Evolutionary conservation across 2,888 invertebrate species (phyloP), one percentile per base, ranked within the genome.

Genomic region (Xanthia icteritia): DNA sequence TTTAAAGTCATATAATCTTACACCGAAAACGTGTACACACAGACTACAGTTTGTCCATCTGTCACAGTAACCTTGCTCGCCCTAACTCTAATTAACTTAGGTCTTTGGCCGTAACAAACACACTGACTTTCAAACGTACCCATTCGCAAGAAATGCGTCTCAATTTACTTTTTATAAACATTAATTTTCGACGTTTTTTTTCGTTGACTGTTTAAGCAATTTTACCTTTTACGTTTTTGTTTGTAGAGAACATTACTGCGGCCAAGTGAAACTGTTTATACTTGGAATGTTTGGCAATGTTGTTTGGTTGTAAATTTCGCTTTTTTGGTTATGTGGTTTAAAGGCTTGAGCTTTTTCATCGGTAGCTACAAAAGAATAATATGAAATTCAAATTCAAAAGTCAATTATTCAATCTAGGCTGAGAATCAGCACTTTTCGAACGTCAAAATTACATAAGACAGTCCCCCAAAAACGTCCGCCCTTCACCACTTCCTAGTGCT

Each of bases 101-200:
- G 91, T 95, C 94, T 93, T 95, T 94, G 95, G 73, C 95, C 94
- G 91, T 79, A 74, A 76, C 90, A 91, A 90, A 92, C 92, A 90
- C 66, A 90, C 91, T 95, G 96, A 95, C 96, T 94, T 96, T 96
- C 94, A 96, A 95, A 95, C 88, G 95, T 88, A 91, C 94, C 89
- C 86, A 89, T 89, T 90, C 90, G 88, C 91, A 93, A 93, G 94
- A 95, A 95, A 94, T 92, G 92, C 92, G 93, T 94, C 92, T 92
- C 93, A 88, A 90, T 94, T 93, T 92, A 91, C 93, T 94, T 94
- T 93, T 95, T 94, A 92, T 92, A 77, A 70, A 75, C 82, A 88
- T 82, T 80, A 75, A 87, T 86, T 82, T 81, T 80, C 64, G 73
- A 23, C 20, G 73, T 77, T 83, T 81, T 86, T 86, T 85, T 84